These are phyloP conservation scores for Empidonax alnorum DNA, from an alignment of 2,113 vertebrate genomes.

Conservation along the genomic window DNA sequence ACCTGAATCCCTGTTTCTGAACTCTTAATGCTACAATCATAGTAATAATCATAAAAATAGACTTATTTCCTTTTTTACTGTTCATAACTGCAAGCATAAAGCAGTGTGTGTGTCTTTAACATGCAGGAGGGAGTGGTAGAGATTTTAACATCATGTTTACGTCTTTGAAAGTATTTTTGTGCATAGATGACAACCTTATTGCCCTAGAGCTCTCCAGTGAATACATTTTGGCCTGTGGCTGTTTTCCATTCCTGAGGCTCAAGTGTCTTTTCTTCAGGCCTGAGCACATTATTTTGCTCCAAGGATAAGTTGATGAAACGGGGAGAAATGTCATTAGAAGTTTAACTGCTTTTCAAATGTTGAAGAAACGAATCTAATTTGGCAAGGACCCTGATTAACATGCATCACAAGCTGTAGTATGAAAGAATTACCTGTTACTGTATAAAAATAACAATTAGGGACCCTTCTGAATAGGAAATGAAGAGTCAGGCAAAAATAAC, in stretches of 20 bases:
- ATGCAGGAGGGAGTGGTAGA: neutral
- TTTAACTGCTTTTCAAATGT: slow-evolving; percentile 57
- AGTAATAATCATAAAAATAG: neutral
- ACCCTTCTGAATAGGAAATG: slow-evolving; percentile 32
- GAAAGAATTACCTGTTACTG: slow-evolving; percentile 38
- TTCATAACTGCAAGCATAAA: neutral
- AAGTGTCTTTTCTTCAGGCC: slow-evolving; percentile 45
- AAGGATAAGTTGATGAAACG: slow-evolving; percentile 53
- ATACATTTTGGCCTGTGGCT: slow-evolving; percentile 50
- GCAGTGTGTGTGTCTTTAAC: neutral
- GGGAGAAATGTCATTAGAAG: slow-evolving; percentile 38
- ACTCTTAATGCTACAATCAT: neutral
- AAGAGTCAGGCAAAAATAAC: neutral
- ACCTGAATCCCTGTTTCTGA: neutral
- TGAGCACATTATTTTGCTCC: slow-evolving; percentile 53
- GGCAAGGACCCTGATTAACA: slow-evolving; percentile 41
- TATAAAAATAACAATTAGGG: neutral
- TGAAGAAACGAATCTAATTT: slow-evolving; percentile 49
- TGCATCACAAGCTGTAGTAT: slow-evolving; percentile 13
- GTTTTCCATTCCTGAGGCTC: slow-evolving; percentile 58
- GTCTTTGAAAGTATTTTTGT: slow-evolving; percentile 46
- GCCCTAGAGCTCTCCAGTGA: slow-evolving; percentile 47
- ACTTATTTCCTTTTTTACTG: neutral
- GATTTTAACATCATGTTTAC: slow-evolving; percentile 42
- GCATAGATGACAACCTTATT: slow-evolving; percentile 40